A percentile compares a stretch with the other conserved stretches of the same genome.
phyloP scores from a whole-genome alignment of 2,113 vertebrate genomes.

The Formicarius rufipectus region DNA sequence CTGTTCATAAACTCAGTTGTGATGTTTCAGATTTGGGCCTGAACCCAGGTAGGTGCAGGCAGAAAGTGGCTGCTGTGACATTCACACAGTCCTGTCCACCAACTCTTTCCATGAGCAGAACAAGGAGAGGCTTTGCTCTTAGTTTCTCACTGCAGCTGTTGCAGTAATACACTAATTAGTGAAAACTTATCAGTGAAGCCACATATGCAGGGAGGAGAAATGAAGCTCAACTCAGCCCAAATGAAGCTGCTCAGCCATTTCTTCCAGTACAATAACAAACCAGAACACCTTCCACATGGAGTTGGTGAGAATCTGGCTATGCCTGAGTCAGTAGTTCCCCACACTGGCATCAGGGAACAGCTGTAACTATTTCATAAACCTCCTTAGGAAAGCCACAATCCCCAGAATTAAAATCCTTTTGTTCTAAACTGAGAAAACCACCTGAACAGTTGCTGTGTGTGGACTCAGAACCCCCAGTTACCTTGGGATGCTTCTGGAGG shows the following conservation, averaged over 20 bases:
- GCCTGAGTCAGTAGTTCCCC: neutral
- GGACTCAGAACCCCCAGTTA: conserved; percentile 33
- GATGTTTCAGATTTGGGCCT: neutral
- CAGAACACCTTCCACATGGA: neutral
- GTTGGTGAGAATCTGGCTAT: neutral
- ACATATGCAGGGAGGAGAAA: neutral
- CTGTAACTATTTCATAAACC: neutral
- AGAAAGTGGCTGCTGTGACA: neutral
- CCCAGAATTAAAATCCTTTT: neutral
- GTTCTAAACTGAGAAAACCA: neutral
- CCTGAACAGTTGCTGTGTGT: neutral
- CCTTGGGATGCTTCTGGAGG: conserved; percentile 88
- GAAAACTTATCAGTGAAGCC: neutral
- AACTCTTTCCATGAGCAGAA: neutral
- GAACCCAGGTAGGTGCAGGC: neutral
- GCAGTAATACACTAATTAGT: neutral
- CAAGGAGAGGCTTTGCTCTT: neutral
- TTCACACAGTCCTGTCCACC: neutral
- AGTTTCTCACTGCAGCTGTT: neutral
- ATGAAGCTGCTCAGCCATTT: neutral
- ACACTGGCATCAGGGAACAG: neutral
- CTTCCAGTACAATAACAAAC: neutral
- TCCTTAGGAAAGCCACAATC: neutral
- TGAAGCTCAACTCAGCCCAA: neutral
- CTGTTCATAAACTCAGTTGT: neutral